Base-by-base conservation (phyloP, 2,113 vertebrate species). In the Plecturocebus donacophilus region DNA sequence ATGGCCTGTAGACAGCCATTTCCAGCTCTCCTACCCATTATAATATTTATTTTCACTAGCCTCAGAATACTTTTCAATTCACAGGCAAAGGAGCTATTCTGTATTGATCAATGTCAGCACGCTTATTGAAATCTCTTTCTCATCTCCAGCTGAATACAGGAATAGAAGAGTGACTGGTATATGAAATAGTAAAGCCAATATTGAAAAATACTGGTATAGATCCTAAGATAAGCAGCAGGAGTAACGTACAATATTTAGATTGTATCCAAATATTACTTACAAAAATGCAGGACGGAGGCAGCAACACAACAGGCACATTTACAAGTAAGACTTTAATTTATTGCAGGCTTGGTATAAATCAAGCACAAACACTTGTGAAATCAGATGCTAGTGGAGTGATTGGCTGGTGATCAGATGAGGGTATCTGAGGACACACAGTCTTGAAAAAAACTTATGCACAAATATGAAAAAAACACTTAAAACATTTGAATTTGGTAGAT, bases 71-170 rank as follows among this genome's bases (percentile, higher is more conserved):
- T 68, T 96, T 79, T 73, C 49, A 71, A 1, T 85, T 76, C 25
- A 87, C 35, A 91, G 32, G 56, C 27, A 19, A 66, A 87, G 38
- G 56, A 89, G 17, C 35, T 20, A 54, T 52, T 91, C 66, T 64
- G 30, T 47, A 12, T 47, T 94, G 61, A 52, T 94, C 54, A 61
- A 71, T 38, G n/a, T 47, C 64, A 87, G 12, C 21, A 79, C 56
- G 47, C 32, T 88, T 94, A 85, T 32, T 92, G 80, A 90, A 90
- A 92, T 94, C 17, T 64, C 61, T 49, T 94, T 35, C 10, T 85
- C 56, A 70, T 71, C 11, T 89, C 83, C 64, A 66, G 80, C 87
- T 85, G 30, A 20, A 76, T 30, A 77, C 12, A 52, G 7, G 27
- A 76, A 79, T 54, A 40, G 64, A 79, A 80, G 52, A 47, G 40